Conservation (phyloP, 2,797 vertebrate genomes). For the Denticeps clupeoides region DNA sequence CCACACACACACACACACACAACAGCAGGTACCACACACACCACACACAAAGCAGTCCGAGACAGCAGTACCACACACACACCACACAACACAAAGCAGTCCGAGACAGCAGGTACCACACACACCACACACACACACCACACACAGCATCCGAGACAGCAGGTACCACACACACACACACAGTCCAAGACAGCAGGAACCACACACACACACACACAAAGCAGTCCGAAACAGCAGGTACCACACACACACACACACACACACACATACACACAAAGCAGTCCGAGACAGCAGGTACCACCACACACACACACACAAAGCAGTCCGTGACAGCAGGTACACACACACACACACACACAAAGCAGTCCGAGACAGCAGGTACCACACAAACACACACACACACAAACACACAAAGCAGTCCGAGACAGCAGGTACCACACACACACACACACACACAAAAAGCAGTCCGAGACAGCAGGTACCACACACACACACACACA, state of each 20-base stretch:
- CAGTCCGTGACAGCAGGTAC: too few relatives aligned
- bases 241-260: not conserved
- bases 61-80: constrained; percentile 58
- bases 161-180: constrained; percentile 43
- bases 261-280: constrained; percentile 53
- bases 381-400: not conserved
- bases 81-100: constrained; percentile 70
- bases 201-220: constrained; percentile 46
- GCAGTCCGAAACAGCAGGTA: constrained; percentile 70
- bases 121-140: constrained; percentile 30
- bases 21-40: not conserved
- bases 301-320: not conserved
- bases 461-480: constrained; percentile 70
- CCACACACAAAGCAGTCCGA: constrained; percentile 67
- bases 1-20: not conserved
- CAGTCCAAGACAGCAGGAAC: too few relatives aligned
- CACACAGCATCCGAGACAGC: constrained; percentile 70
- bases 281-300: constrained; percentile 66
- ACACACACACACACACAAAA: constrained; percentile 44
- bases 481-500: not conserved
- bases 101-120: constrained; percentile 63
- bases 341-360: constrained; percentile 47
- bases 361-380: constrained; percentile 70
- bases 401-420: constrained; percentile 55
- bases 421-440: constrained; percentile 63